Evolutionary conservation across 2,113 vertebrate genomes (phyloP), one percentile per base, ranked within the genome.

Genomic region (Platysternon megacephalum): DNA sequence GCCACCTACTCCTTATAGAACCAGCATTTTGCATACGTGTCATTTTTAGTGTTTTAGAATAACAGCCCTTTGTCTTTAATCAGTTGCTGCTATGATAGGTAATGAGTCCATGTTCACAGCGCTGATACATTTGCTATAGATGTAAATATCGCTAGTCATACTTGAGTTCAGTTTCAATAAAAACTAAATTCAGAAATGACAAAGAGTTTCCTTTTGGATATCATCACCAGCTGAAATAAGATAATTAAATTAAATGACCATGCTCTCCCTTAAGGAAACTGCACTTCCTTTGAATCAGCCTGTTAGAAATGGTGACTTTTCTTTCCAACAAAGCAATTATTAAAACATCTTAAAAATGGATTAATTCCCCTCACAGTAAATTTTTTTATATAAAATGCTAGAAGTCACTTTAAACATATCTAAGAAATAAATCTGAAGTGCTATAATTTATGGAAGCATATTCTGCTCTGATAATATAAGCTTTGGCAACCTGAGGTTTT

Each of bases 101-200:
- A 85, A 92, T 61, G 28, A 93, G 26, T 92, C 1, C 1, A 61
- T 72, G 11, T 83, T 83, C 82, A 53, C 26, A 49, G 5, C 52
- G 86, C 8, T 83, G 72, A 94, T 80, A 87, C 7, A 83, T 94
- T 89, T 96, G 48, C 42, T 65, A 9, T 29, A 65, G 5, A 65
- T 91, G 85, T 86, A 82, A 58, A 78, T 92, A 85, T 92, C 48
- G 11, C 48, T 87, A 39, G 51, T 79, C 92, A 28, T 87, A 55
- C 61, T 92, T 88, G 95, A 95, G 93, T 90, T 87, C 53, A 89
- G 56, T 93, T 96, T 97, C 93, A 95, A 90, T 95, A 94, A 95
- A 96, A 97, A 91, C 8, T 82, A 93, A 86, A 94, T 97, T 95
- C 93, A 93, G 56, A 95, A 94, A 91, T 65, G 42, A 32, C 29